These are phyloP conservation scores for Plemyria rubiginata DNA, from an alignment of 2,888 invertebrate species.

Conservation along the genomic window DNA sequence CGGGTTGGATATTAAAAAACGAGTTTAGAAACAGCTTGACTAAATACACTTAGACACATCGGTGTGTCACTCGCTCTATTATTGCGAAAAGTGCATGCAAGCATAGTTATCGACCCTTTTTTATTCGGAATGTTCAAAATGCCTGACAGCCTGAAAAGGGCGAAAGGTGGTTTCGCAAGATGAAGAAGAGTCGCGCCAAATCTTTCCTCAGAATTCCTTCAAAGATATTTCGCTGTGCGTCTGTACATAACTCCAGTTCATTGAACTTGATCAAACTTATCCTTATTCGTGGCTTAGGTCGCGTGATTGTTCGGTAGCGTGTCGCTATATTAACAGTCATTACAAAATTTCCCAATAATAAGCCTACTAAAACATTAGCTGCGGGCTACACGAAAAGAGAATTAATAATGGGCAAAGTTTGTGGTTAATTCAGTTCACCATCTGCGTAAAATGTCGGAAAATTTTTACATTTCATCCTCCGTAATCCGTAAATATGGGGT, in stretches of 20 bases:
- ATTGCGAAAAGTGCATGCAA: too few relatives aligned
- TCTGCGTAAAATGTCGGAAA: slow-evolving; percentile 69
- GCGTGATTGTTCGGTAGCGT: slow-evolving; percentile 71
- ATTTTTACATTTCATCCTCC: slow-evolving; percentile 61
- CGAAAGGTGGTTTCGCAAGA: background rate
- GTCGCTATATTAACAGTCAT: slow-evolving; percentile 79
- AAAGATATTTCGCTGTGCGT: slow-evolving; percentile 6
- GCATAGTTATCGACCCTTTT: too few relatives aligned
- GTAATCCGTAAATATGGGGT: slow-evolving; percentile 64
- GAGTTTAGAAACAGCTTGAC: too few relatives aligned
- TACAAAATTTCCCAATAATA: slow-evolving; percentile 82
- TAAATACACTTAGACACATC: too few relatives aligned
- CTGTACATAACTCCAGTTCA: slow-evolving; percentile 48
- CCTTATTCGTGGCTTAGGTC: slow-evolving; percentile 56
- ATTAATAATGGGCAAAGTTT: slow-evolving; percentile 80
- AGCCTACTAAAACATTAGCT: slow-evolving; percentile 74
- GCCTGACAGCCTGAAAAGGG: background rate
- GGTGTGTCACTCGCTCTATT: too few relatives aligned
- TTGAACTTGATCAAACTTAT: slow-evolving; percentile 60
- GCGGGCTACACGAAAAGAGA: slow-evolving; percentile 75
- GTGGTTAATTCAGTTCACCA: slow-evolving; percentile 69
- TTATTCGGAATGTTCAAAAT: background rate
- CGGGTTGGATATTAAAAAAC: too few relatives aligned
- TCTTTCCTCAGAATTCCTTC: background rate
- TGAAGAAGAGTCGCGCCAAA: background rate